Percentiles rank a stretch among this genome's conserved stretches.
Conservation (phyloP, 2,797 vertebrate genomes). For the Diplodus puntazzo region DNA sequence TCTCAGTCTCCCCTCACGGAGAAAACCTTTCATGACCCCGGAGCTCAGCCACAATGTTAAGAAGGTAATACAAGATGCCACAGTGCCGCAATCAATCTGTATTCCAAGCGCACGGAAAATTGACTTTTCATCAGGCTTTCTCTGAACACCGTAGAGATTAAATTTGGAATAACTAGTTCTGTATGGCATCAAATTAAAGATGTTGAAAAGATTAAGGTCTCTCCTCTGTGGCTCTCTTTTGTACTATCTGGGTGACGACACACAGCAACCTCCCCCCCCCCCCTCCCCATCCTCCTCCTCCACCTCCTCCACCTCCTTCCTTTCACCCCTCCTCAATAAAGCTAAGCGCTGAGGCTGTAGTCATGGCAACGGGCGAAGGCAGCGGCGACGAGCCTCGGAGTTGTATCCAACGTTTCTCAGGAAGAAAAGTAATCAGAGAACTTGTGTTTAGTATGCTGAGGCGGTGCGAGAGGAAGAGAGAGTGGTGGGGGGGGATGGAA, state of each 20-base stretch:
- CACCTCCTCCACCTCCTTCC: slow-evolving; percentile 53
- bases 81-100: slow-evolving; percentile 1
- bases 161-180: slow-evolving; percentile 21
- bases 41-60: background rate
- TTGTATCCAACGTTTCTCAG: slow-evolving; percentile 82
- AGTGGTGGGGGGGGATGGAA: slow-evolving; percentile 35
- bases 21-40: background rate
- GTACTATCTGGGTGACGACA: slow-evolving; percentile 66
- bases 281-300: slow-evolving; percentile 2
- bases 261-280: slow-evolving; percentile 30
- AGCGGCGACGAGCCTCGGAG: slow-evolving; percentile 77
- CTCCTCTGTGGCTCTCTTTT: slow-evolving; percentile 56
- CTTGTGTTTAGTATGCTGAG: slow-evolving; percentile 92
- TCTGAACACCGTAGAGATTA: slow-evolving; percentile 7
- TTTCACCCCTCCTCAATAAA: slow-evolving; percentile 74
- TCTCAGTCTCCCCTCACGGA: background rate
- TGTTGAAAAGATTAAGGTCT: slow-evolving; percentile 32
- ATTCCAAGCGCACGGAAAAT: background rate
- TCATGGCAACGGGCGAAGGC: slow-evolving; percentile 88
- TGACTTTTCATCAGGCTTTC: background rate
- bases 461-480: slow-evolving; percentile 66
- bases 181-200: slow-evolving; percentile 42
- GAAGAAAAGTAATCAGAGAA: slow-evolving; percentile 91
- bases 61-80: slow-evolving; percentile 6
- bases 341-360: slow-evolving; percentile 83